Base-by-base conservation (phyloP, 2,888 invertebrate genomes). In the Nemotelus pantherinus region DNA sequence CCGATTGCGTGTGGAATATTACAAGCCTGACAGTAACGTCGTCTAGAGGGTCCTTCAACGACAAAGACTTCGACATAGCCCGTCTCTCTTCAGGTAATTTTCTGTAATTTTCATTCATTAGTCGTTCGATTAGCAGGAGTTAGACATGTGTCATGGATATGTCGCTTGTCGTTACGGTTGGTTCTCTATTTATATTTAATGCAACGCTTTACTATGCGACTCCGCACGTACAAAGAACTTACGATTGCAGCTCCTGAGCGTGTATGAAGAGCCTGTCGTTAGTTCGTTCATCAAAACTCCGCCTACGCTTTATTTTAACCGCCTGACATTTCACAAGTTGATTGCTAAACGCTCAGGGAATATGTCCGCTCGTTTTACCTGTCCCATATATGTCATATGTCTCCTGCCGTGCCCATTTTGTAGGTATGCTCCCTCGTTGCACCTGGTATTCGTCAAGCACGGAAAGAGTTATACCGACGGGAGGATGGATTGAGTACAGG, bases 91-190 rank as follows among this genome's bases (percentile, higher is more conserved):
- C 50, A n/a, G 25, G 70, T 77, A 77, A 79, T 79, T 77, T 79
- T 77, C 65, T 63, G 77, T 79, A 79, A 79, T 79, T 79, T 79
- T 79, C 77, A 72, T 77, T 77, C 77, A 79, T 79, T 79, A 79
- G 72, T 76, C 60, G 72, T 72, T 79, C 72, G 77, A 76, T 77
- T 79, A 77, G 77, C 76, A 67, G 50, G 43, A 72, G 79, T 57
- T 58, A 75, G 79, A 77, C 79, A 79, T 77, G 77, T 79, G 79
- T 79, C 79, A 79, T 70, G 79, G 77, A 76, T 76, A 76, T 79
- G 79, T 79, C 79, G 70, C 67, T 74, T 65, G 76, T 71, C 76
- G 60, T 77, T 64, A 65, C 47, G 45, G 67, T 76, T 63, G 63
- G 63, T 53, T 44, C 63, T 57, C 47, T 77, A 77, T 79, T 79